phyloP scores from a whole-genome alignment of 2,113 vertebrate genomes.

The Percina caprodes region DNA sequence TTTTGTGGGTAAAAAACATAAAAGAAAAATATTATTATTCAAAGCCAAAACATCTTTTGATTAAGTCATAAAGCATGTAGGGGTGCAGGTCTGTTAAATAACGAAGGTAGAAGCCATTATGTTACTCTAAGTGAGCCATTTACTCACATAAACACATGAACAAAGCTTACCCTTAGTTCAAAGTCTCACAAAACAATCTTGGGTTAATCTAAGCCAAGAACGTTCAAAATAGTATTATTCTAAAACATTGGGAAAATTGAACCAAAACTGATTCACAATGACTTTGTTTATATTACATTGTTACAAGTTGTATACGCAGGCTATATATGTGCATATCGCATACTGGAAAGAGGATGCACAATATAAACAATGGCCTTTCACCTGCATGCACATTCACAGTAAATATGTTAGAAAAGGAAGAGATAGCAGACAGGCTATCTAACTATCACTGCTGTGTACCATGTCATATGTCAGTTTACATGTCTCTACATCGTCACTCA shows the following conservation, averaged over 20 bases:
- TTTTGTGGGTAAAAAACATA: not conserved
- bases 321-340: not conserved
- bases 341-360: constrained; percentile 36
- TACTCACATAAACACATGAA: not conserved
- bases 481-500: constrained; percentile 75
- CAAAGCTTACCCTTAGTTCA: not conserved
- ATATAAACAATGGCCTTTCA: constrained; percentile 53
- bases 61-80: not conserved
- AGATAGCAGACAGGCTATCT: constrained; percentile 49
- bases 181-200: not conserved
- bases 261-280: not conserved
- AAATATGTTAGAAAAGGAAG: constrained; percentile 60
- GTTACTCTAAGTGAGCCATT: not conserved
- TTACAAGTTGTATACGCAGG: constrained; percentile 1
- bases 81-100: not conserved
- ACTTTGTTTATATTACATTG: constrained; percentile 12
- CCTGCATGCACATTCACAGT: constrained; percentile 32
- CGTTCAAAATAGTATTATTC: too few species aligned
- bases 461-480: constrained; percentile 72
- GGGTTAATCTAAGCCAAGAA: not conserved
- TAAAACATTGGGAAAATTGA: not conserved
- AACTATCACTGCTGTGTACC: constrained; percentile 50
- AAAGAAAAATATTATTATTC: not conserved
- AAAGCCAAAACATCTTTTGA: not conserved
- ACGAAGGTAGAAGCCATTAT: not conserved